These are phyloP conservation scores for Alectura lathami DNA, from an alignment of 2,113 vertebrate genomes.

Conservation along the genomic window DNA sequence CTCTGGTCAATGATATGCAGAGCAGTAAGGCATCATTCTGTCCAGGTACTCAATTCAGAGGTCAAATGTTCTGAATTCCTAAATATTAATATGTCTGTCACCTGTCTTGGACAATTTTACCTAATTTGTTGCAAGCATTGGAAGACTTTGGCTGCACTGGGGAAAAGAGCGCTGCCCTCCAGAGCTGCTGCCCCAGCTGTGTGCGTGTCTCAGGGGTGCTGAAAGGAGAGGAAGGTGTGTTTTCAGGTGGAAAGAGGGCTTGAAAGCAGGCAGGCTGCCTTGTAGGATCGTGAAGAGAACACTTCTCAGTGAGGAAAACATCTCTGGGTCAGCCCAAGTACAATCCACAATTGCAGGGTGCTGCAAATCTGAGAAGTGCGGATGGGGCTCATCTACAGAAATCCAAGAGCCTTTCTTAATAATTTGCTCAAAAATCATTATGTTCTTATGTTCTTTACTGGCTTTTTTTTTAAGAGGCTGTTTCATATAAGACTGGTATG, in stretches of 20 bases:
- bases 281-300: background rate
- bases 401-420: background rate
- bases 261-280: background rate
- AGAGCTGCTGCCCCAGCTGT: conserved; percentile 23
- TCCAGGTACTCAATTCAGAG: background rate
- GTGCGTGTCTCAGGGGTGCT: background rate
- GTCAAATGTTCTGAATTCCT: background rate
- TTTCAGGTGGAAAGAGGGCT: conserved; percentile 46
- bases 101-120: background rate
- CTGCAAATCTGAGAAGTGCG: background rate
- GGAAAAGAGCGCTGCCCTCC: background rate
- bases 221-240: conserved; percentile 29
- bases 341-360: background rate
- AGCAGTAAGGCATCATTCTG: background rate
- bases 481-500: background rate
- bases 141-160: background rate
- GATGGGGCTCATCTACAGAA: background rate
- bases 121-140: conserved; percentile 23
- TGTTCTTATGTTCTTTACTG: background rate
- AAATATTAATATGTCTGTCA: background rate
- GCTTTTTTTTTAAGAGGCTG: background rate
- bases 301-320: background rate
- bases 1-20: background rate
- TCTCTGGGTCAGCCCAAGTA: background rate
- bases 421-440: background rate